Base-by-base conservation (phyloP, 2,888 invertebrate species). In the Clunio marinus region DNA sequence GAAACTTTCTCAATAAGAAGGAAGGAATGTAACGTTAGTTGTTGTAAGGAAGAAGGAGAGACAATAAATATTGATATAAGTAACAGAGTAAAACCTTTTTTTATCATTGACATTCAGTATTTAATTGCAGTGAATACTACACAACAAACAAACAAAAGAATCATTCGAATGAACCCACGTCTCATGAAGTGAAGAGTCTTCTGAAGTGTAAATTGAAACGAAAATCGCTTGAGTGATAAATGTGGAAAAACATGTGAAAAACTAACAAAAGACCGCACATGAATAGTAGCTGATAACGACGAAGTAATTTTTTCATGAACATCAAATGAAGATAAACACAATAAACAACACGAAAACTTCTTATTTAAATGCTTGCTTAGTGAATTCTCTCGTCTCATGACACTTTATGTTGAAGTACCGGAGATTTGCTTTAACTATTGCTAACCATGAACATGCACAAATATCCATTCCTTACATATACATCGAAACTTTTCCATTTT, bases 191-290 rank as follows among this genome's bases (percentile, higher is more conserved):
- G 13, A 5, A 13, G 35, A n/a, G n/a, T n/a, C n/a, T n/a, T n/a
- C n/a, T n/a, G n/a, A n/a, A n/a, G n/a, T n/a, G n/a, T n/a, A n/a
- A n/a, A n/a, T 32, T 32, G 35, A 13, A 32, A 32, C 35, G 35
- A 32, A 32, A 32, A 8, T 22, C 15, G 8, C 5, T 51, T 51
- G 51, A 20, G 7, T 51, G 51, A 8, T 17, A 2, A 51, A 51
- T 51, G 20, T 51, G 22, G 51, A 22, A 22, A 51, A 51, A 45
- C 45, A 45, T 45, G 45, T 45, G 45, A 45, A 45, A 45, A 45
- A 7, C 8, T 17, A 51, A 51, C 51, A 51, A 51, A 51, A 32
- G 35, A 13, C 35, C 35, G 35, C 35, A 8, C 35, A 13, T 32
- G 35, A n/a, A 51, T n/a, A 17, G 51, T n/a, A 17, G 51, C 51